phyloP scores from a whole-genome alignment of 2,113 vertebrate species.

The Cyanoderma ruficeps region DNA sequence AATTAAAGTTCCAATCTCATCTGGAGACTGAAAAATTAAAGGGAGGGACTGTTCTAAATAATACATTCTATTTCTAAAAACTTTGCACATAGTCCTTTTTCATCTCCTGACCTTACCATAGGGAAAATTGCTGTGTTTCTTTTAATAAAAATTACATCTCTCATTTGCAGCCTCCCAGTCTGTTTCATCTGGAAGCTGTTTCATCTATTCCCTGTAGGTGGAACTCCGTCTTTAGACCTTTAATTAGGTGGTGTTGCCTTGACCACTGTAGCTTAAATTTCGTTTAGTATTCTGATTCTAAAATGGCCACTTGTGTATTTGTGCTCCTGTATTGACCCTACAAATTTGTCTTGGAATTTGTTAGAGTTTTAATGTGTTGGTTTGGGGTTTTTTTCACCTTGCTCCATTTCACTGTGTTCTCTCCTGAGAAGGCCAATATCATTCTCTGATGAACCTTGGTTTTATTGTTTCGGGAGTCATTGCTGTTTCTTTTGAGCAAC shows the following conservation, averaged over 20 bases:
- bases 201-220: conserved; percentile 31
- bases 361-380: neutral
- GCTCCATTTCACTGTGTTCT: neutral
- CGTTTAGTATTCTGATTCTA: conserved; percentile 52
- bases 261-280: conserved; percentile 50
- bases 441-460: neutral
- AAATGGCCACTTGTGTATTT: conserved; percentile 30
- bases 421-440: neutral
- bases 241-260: conserved; percentile 64
- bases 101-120: conserved; percentile 28
- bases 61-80: conserved; percentile 31
- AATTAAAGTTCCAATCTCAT: neutral
- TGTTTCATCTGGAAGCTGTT: conserved; percentile 37
- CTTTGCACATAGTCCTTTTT: conserved; percentile 20
- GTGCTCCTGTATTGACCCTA: conserved; percentile 18
- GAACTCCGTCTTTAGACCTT: conserved; percentile 20
- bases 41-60: conserved; percentile 15
- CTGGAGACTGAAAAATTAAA: neutral
- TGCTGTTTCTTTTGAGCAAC: neutral
- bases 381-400: neutral
- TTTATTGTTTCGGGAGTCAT: neutral
- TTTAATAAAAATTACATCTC: conserved; percentile 47
- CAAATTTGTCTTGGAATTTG: conserved; percentile 23
- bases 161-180: conserved; percentile 28
- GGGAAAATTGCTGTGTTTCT: conserved; percentile 24